These are phyloP conservation scores for Acanthurus leucopareius DNA, from an alignment of 2,797 vertebrate species.

Conservation along the genomic window DNA sequence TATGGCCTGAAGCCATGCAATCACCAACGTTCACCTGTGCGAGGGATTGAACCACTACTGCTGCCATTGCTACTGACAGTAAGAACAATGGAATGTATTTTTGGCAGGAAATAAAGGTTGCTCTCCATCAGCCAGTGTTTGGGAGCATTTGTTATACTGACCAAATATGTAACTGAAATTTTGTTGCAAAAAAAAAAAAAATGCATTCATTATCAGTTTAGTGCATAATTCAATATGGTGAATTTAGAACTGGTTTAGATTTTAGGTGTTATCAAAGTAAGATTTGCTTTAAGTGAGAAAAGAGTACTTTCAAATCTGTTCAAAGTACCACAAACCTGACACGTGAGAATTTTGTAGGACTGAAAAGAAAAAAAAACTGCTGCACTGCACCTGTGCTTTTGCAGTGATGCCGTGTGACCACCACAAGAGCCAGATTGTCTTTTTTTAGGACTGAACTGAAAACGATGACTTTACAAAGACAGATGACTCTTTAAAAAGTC, in stretches of 20 bases:
- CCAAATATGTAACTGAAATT: neutral
- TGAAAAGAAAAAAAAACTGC: neutral
- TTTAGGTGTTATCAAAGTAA: neutral
- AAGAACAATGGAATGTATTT: constrained; percentile 16
- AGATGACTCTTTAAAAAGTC: neutral
- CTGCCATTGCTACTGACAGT: constrained; percentile 16
- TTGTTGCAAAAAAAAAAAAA: neutral
- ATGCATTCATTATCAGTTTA: no score
- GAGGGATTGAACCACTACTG: neutral
- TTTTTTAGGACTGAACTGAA: neutral
- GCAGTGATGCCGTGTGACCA: neutral
- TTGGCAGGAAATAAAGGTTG: neutral
- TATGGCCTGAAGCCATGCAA: constrained; percentile 44
- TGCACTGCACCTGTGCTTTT: constrained; percentile 14
- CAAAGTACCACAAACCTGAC: neutral
- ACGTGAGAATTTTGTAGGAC: neutral
- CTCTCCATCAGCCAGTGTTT: neutral
- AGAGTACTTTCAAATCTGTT: neutral
- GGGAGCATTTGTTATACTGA: neutral
- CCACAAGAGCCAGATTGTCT: neutral
- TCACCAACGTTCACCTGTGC: constrained; percentile 43
- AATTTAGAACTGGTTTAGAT: neutral
- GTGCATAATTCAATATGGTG: neutral
- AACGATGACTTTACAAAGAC: neutral
- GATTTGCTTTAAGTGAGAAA: neutral